Conservation (phyloP, 2,888 invertebrate species). For the Amphipoea oculea region DNA sequence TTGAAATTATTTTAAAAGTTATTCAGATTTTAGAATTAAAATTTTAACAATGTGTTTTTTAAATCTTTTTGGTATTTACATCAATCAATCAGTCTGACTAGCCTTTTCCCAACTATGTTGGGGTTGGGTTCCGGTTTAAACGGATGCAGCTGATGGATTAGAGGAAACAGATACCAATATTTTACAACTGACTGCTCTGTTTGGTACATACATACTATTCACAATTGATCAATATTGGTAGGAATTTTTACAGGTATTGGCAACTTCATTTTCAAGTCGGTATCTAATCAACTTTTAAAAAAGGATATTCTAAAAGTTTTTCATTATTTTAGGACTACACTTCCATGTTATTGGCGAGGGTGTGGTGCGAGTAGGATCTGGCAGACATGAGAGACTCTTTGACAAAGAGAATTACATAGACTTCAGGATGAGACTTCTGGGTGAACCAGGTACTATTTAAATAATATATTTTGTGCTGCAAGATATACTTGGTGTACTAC, state of each 20-base stretch:
- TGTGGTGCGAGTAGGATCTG: conserved; percentile 96
- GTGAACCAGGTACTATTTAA: conserved; percentile 92
- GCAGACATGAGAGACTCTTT: conserved; percentile 95
- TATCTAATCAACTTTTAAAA: not conserved
- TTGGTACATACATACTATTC: not conserved
- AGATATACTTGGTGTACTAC: not conserved
- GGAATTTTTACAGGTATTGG: not conserved
- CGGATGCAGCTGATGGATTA: not conserved
- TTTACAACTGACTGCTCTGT: not conserved
- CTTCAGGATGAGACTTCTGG: conserved; percentile 97
- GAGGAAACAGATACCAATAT: not conserved
- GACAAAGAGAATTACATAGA: conserved; percentile 98
- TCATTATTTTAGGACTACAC: conserved; percentile 93
- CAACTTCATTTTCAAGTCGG: not conserved
- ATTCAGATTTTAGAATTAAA: not conserved
- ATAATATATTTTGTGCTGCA: not conserved
- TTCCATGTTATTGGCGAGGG: conserved; percentile 98
- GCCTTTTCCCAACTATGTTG: not conserved
- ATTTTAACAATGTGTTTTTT: not conserved
- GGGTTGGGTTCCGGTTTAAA: not conserved
- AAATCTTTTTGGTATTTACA: not conserved
- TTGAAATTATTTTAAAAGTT: not conserved
- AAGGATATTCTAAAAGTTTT: not conserved
- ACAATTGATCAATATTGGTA: not conserved
- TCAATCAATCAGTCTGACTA: not conserved